A percentile compares a stretch with the other conserved stretches of the same genome.
Conservation (phyloP, 2,113 vertebrate genomes). For the Neotoma lepida region DNA sequence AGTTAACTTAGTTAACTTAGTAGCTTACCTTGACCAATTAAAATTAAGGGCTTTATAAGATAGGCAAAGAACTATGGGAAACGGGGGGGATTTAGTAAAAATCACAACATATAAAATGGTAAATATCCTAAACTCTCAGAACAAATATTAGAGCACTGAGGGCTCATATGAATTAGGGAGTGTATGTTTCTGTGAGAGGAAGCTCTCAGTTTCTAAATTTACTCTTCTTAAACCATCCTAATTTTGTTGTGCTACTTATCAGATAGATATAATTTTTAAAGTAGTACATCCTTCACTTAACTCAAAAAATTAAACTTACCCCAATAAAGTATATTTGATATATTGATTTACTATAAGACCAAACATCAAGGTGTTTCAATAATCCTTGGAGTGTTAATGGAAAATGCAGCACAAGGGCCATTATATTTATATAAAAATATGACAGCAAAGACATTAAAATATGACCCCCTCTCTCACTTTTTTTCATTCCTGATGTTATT, state of each 20-base stretch:
- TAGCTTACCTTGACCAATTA: neutral
- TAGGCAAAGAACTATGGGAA: neutral
- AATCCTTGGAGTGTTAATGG: neutral
- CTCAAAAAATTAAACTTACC: neutral
- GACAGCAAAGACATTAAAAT: constrained; percentile 52
- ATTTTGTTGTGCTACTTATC: neutral
- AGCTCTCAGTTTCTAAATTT: neutral
- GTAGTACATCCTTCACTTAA: neutral
- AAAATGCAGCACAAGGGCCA: neutral
- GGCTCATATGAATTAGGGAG: neutral
- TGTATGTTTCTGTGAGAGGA: neutral
- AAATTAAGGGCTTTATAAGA: constrained; percentile 16
- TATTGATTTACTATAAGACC: neutral
- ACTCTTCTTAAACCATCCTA: neutral
- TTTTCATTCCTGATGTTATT: constrained; percentile 47
- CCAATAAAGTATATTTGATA: neutral
- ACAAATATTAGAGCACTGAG: neutral
- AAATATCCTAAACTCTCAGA: neutral
- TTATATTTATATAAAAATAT: constrained; percentile 25
- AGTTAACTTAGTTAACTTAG: constrained; percentile 41
- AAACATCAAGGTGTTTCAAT: neutral
- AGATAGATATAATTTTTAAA: constrained; percentile 4
- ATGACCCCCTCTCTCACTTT: neutral
- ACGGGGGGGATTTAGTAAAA: neutral
- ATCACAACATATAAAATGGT: neutral